Base-by-base conservation (phyloP, 1,140 invertebrate genomes). In the Venturia canescens region DNA sequence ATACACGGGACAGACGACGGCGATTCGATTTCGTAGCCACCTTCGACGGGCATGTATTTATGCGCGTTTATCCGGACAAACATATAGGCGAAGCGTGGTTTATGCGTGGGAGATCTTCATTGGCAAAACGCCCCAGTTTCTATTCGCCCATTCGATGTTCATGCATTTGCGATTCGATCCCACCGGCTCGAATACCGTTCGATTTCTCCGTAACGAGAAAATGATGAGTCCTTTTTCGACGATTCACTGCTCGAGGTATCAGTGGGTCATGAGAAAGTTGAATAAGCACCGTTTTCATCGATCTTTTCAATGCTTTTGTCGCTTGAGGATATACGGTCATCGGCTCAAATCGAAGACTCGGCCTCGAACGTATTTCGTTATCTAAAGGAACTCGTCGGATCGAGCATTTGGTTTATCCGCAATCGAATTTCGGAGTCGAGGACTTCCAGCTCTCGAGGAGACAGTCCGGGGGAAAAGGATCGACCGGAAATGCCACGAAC, bases 81-180 rank as follows among this genome's bases (percentile, higher is more conserved):
- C 50, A 50, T 16, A 75, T 60, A 48, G 38, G 18, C 4, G 9
- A 29, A 48, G 15, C 1, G 21, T 3, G 4, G 21, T 71, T 69
- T 66, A 21, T 69, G 80, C 76, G 80, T 82, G 80, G 80, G 80
- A 79, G 80, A 82, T 82, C 69, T 82, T 82, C 69, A 82, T 82
- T 79, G 75, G 80, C 63, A 63, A 31, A 38, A 63, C 66, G 69
- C 78, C 78, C 78, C 78, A 66, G 70, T 31, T 70, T 70, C 48
- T 44, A 74, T 72, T 66, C 70, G 71, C 48, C 79, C 48, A 74
- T 71, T 74, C 74, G 57, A 72, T 69, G 31, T 70, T 60, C 48
- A 72, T 48, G 78, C 27, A 44, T 76, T 76, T 60, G 53, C 53
- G 23, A 76, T 76, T 27, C 72, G 1, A 53, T 57, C 38, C 23